Evolutionary conservation across 2,113 vertebrate species (phyloP), one percentile per base, ranked within the genome.

Genomic region (Forbesichthys agassizii): DNA sequence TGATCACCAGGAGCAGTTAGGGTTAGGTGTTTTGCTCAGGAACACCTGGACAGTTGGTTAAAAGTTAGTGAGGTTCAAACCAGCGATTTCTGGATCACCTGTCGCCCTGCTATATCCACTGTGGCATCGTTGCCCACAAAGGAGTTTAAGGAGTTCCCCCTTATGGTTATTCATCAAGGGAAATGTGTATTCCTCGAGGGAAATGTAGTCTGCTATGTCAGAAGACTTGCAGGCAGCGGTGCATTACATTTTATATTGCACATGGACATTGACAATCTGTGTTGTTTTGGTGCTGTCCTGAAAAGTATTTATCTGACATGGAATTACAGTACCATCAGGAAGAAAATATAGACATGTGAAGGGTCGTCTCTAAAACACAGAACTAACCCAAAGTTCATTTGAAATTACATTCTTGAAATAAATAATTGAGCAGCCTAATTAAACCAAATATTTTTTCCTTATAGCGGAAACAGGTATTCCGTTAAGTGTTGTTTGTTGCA

Each of bases 171-270:
- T 65, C 74, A 61, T 66, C 27, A 63, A 69, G 69, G 54, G 47
- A 61, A 72, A 66, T 66, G 55, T 68, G 53, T 48, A 10, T 52
- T 65, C 74, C 61, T 66, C 33, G 63, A 69, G 69, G 54, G 47
- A 61, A 72, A 78, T 20, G 68, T 33, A 62, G 48, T 8, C 9
- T 69, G 63, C 72, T 51, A 69, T 74, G 52, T 77, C 48, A 61
- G 52, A 58, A 66, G 69, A 70, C 14, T 46, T 66, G 48, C 14
- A 65, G 10, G 16, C 78, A 63, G 1, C 11, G 36, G 36, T 42
- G 5, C 36, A 42, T 42, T 73, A 33, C 47, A 5, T 55, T 73
- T 72, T 63, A 59, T 33, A 74, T 49, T 74, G 48, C 66, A 20
- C 58, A 58, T 71, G n/a, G 61, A 75, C 14, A 11, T 67, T 72